Conservation (phyloP, 1,140 invertebrate genomes). For the Drosophila suzukii region DNA sequence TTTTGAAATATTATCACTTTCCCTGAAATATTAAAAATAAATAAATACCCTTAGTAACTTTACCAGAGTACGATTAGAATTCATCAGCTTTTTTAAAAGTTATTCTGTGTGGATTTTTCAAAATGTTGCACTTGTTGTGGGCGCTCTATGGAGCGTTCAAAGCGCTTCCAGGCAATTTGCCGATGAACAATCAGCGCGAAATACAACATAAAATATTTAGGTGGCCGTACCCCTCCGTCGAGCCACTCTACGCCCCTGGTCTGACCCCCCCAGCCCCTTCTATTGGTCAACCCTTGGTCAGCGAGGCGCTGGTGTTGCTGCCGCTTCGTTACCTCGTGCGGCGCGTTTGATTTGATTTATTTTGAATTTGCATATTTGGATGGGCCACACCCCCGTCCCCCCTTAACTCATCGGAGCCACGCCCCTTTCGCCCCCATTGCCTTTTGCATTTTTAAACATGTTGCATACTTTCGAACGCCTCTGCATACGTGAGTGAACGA, state of each 20-base stretch:
- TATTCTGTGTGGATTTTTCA: not conserved
- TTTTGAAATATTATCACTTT: no score
- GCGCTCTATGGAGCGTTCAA: constrained; percentile 73
- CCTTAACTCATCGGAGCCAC: not conserved
- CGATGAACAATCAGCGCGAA: constrained; percentile 80
- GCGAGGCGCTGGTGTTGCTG: constrained; percentile 72
- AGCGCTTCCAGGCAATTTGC: constrained; percentile 81
- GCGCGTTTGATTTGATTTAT: constrained; percentile 81
- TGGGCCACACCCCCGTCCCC: constrained; percentile 2
- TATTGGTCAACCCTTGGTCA: constrained; percentile 34
- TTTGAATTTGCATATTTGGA: constrained; percentile 77
- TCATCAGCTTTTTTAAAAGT: not conserved
- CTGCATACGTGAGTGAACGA: constrained; percentile 55
- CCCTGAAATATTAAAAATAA: no score
- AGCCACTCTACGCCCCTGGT: constrained; percentile 2
- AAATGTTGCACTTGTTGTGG: constrained; percentile 55
- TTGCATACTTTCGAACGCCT: constrained; percentile 75
- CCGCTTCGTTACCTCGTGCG: constrained; percentile 78
- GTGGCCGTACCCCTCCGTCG: constrained; percentile 16
- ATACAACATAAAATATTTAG: constrained; percentile 82
- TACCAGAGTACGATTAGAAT: constrained; percentile 4
- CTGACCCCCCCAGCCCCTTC: not conserved
- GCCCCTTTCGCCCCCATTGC: not conserved
- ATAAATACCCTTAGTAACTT: no score
- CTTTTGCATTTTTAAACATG: constrained; percentile 72